These are phyloP conservation scores for Rotaria sp. DNA, from an alignment of 2,888 invertebrate genomes.

Conservation along the genomic window DNA sequence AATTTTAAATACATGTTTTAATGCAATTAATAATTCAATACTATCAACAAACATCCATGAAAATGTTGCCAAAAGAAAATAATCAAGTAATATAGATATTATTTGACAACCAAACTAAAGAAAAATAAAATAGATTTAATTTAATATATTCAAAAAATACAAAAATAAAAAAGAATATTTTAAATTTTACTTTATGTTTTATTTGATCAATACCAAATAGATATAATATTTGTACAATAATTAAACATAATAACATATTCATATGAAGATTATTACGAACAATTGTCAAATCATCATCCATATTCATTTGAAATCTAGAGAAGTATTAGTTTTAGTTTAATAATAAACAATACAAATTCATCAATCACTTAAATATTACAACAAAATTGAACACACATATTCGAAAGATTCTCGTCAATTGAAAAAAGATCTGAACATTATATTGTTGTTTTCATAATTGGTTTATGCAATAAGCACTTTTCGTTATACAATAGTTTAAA, in stretches of 20 bases:
- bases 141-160: neutral
- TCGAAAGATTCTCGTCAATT: no score
- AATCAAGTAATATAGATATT: neutral
- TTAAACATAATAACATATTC: constrained; percentile 21
- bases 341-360: no score
- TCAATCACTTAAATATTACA: no score
- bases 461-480: no score
- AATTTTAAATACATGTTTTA: constrained; percentile 2
- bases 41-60: constrained; percentile 24
- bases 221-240: constrained; percentile 1
- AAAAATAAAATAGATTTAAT: no score
- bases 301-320: neutral
- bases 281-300: neutral
- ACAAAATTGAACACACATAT: no score
- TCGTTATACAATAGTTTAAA: no score
- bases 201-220: constrained; percentile 18
- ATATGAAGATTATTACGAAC: neutral
- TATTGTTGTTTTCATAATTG: no score
- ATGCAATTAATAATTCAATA: neutral
- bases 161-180: neutral
- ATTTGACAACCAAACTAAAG: neutral
- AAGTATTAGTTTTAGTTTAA: no score
- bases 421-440: no score
- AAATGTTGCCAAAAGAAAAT: neutral
- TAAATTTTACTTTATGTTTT: neutral